Conservation (phyloP, 2,888 invertebrate species). For the Eueremaeus valkanovi region DNA sequence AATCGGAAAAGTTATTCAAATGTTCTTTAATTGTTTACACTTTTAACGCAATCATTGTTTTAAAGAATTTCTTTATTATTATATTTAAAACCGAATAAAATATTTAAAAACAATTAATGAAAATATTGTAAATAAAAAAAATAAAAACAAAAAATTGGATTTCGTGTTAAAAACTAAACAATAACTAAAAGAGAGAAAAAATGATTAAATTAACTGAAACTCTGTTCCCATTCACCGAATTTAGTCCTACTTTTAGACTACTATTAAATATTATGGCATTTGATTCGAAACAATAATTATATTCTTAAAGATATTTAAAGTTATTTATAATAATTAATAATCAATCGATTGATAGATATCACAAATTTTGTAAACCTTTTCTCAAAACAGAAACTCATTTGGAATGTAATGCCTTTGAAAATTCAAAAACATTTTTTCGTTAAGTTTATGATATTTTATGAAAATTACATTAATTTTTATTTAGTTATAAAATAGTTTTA, state of each 20-base stretch:
- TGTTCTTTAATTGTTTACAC: neutral
- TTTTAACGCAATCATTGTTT: neutral
- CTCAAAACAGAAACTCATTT: neutral
- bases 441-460: neutral
- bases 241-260: neutral
- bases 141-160: too few relatives aligned
- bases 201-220: too few relatives aligned
- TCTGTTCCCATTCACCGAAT: neutral
- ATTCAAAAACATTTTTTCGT: neutral
- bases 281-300: neutral
- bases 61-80: neutral
- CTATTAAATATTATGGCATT: neutral
- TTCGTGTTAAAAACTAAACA: too few relatives aligned
- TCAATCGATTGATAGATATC: slow-evolving; percentile 3
- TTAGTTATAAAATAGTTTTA: neutral
- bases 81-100: neutral
- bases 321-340: neutral
- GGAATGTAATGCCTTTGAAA: slow-evolving; percentile 9
- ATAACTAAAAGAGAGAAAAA: too few relatives aligned
- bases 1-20: neutral
- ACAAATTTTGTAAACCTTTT: slow-evolving; percentile 22
- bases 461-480: neutral
- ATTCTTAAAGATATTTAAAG: neutral
- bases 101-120: neutral
- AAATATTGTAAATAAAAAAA: neutral